Base-by-base conservation (phyloP, 2,113 vertebrate species). In the Apeltes quadracus region DNA sequence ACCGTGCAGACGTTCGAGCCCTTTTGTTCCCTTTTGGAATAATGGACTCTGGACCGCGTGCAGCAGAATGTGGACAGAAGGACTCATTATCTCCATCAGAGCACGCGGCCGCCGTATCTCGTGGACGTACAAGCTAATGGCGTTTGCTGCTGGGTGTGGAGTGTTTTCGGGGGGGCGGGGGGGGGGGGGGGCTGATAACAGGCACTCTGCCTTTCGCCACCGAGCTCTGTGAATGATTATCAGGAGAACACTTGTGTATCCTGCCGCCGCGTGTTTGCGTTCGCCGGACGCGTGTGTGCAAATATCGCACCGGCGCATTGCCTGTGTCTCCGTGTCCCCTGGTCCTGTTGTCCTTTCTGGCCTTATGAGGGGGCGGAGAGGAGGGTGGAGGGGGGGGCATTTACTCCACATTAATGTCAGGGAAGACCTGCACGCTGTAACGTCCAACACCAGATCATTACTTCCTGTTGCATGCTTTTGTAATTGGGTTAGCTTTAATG, bases 31-130 rank as follows among this genome's bases (percentile, higher is more conserved):
- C n/a, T 22, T 55, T 22, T 55, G 58, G 51, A 74, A 84, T 87
- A 84, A 82, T 78, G 76, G 73, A 75, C 55, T 69, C 62, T 61
- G 64, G 75, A 69, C 78, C 15, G 61, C 23, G 56, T 75, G 43
- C 34, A 61, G 81, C 74, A 27, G 51, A 57, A 29, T 29, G 64
- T 25, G 27, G 63, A 85, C 81, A 87, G 58, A 62, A 75, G 46
- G 71, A 82, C 80, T 82, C 79, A 73, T 87, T 90, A 91, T 88
- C 86, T 88, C 72, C 48, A 77, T n/a, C n/a, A n/a, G n/a, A n/a
- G n/a, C n/a, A n/a, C n/a, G n/a, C n/a, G 71, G 78, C 57, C 50
- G 36, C 59, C 50, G 14, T 90, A 88, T 90, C 86, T 90, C 64
- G 53, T 77, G 75, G 53, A 73, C 78, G 72, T 79, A 75, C 75